A percentile compares a stretch with the other conserved stretches of the same genome.
Conservation (phyloP, 2,113 vertebrate genomes). For the Mus spicilegus region DNA sequence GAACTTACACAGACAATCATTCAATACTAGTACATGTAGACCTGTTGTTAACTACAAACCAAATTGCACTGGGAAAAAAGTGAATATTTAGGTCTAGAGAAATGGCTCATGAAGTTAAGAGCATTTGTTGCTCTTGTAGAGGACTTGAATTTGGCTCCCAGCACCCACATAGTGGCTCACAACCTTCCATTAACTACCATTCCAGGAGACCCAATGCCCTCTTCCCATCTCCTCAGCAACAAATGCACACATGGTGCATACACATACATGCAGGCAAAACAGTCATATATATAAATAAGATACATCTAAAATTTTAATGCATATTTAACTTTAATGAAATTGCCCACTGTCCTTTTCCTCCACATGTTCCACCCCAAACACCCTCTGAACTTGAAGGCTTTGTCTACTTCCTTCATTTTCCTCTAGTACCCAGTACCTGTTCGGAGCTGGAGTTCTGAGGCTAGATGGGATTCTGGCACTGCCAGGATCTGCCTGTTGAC, state of each 20-base stretch:
- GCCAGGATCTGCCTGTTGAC: slow-evolving; percentile 71
- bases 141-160: neutral
- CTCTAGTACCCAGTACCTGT: slow-evolving; percentile 72
- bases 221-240: neutral
- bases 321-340: neutral
- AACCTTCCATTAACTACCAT: neutral
- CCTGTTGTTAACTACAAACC: neutral
- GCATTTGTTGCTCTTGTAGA: neutral
- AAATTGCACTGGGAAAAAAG: neutral
- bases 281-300: neutral
- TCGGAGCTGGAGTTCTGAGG: slow-evolving; percentile 76
- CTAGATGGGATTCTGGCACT: slow-evolving; percentile 60
- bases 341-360: neutral
- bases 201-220: neutral
- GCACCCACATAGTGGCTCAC: neutral
- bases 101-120: neutral
- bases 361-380: neutral
- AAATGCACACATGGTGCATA: neutral
- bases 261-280: neutral
- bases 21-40: neutral
- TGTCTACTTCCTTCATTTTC: neutral
- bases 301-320: neutral
- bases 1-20: neutral
- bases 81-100: neutral
- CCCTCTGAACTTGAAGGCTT: neutral